phyloP scores from a whole-genome alignment of 2,888 invertebrate genomes.

The Alviniconcha strummeri region DNA sequence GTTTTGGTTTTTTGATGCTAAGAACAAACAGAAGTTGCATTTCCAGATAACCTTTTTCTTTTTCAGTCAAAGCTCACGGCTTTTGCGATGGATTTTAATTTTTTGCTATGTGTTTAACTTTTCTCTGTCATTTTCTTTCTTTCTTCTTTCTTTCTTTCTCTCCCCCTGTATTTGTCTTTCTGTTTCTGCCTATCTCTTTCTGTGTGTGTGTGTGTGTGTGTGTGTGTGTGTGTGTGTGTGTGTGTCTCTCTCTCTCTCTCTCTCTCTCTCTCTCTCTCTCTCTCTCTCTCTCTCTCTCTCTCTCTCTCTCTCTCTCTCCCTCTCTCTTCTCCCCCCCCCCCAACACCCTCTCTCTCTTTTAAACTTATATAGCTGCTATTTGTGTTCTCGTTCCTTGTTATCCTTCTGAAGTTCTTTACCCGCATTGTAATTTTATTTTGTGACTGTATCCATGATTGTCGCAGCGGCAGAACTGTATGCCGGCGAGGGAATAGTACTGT shows the following conservation, averaged over 20 bases:
- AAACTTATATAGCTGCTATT: no score
- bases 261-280: no score
- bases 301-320: neutral
- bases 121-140: neutral
- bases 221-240: neutral
- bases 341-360: neutral
- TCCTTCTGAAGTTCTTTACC: no score
- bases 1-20: no score
- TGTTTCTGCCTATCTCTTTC: neutral
- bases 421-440: neutral
- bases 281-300: no score
- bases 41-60: neutral
- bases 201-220: neutral
- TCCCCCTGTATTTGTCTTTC: neutral
- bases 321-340: neutral
- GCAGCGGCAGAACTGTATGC: no score
- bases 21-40: no score
- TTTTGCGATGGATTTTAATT: neutral
- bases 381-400: no score
- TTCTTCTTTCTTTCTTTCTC: slow-evolving; percentile 6
- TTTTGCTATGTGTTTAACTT: neutral
- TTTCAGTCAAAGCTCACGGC: neutral
- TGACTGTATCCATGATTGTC: no score
- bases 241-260: no score
- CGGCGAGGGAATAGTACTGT: no score